These are phyloP conservation scores for Gymnobelideus leadbeateri DNA, from an alignment of 2,113 vertebrate species.

Conservation along the genomic window DNA sequence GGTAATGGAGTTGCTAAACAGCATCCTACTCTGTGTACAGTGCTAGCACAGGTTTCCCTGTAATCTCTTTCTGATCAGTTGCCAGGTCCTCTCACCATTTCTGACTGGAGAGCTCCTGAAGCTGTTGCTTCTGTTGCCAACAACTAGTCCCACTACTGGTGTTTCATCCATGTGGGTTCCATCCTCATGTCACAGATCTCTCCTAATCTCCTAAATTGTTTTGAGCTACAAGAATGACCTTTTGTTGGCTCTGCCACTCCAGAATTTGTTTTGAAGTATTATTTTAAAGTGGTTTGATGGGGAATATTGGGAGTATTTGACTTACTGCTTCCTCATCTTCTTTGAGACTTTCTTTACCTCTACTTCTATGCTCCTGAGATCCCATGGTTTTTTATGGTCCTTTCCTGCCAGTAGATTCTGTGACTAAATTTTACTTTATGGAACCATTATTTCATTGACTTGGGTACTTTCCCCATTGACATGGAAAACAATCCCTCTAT, in stretches of 20 bases:
- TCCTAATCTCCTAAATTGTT: neutral
- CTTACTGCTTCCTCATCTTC: neutral
- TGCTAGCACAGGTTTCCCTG: too few species aligned
- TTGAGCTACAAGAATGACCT: neutral
- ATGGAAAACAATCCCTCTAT: neutral
- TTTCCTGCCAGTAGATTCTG: neutral
- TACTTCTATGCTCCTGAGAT: neutral
- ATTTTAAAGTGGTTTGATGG: neutral
- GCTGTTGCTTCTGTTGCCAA: too few species aligned
- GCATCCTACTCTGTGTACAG: too few species aligned
- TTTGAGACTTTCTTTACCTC: neutral
- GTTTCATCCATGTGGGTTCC: too few species aligned
- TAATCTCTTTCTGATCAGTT: too few species aligned
- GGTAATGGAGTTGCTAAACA: neutral
- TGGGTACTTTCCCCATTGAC: neutral
- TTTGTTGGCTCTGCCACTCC: neutral
- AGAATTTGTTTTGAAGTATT: neutral
- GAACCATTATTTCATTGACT: neutral
- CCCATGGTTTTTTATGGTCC: neutral
- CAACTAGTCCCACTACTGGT: too few species aligned
- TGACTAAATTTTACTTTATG: neutral
- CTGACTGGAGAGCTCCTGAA: too few species aligned
- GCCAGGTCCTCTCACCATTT: too few species aligned
- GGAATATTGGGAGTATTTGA: neutral
- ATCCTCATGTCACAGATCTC: neutral